A percentile compares a stretch with the other conserved stretches of the same genome.
phyloP scores from a whole-genome alignment of 2,888 invertebrate genomes.

The Lypha dubia region DNA sequence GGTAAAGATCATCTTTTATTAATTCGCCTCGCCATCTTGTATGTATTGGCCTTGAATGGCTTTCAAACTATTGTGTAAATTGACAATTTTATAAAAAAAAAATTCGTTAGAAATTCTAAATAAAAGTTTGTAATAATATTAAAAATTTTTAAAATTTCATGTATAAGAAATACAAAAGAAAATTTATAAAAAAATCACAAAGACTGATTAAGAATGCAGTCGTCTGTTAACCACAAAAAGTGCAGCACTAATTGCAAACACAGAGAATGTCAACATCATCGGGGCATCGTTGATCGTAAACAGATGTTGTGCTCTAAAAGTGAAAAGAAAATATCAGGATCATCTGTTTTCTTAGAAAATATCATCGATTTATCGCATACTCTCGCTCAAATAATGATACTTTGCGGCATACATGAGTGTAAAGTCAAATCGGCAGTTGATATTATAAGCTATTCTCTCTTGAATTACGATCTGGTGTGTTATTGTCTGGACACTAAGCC shows the following conservation, averaged over 20 bases:
- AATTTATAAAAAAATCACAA: background rate
- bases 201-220: conserved; percentile 42
- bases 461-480: conserved; percentile 81
- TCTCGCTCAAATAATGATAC: conserved; percentile 79
- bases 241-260: conserved; percentile 79
- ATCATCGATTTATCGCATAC: conserved; percentile 80
- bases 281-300: conserved; percentile 79
- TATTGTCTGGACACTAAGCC: conserved; percentile 79
- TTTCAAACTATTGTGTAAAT: background rate
- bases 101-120: background rate
- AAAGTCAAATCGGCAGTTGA: conserved; percentile 81
- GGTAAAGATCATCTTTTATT: too few relatives aligned
- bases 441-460: conserved; percentile 79
- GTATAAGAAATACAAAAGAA: conserved; percentile 13
- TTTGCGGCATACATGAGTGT: conserved; percentile 82
- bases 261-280: conserved; percentile 79
- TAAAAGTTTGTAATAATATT: conserved; percentile 1
- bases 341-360: conserved; percentile 81
- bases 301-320: conserved; percentile 75
- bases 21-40: too few relatives aligned
- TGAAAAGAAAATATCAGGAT: conserved; percentile 77
- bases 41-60: too few relatives aligned
- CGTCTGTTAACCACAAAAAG: conserved; percentile 77
- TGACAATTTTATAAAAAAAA: background rate
- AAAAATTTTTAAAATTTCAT: conserved; percentile 6